Evolutionary conservation across 2,113 vertebrate genomes (phyloP).

Genomic region (Sterrhoptilus dennistouni): DNA sequence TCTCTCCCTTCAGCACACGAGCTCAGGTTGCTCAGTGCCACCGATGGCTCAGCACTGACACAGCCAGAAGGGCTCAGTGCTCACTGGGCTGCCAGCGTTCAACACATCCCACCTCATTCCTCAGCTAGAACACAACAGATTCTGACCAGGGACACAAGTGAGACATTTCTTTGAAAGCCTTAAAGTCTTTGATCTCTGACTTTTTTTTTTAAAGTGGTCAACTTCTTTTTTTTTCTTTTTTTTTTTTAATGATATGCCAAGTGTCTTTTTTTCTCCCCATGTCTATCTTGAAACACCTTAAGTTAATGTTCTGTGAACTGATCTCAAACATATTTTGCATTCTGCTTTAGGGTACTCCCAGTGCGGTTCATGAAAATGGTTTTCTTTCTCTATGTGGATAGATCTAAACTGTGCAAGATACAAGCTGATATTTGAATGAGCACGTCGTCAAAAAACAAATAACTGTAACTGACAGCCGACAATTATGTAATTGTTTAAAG

Average conservation of each 20-base stretch:
- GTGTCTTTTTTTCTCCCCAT: neutral
- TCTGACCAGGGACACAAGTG: neutral
- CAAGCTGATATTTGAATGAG: neutral
- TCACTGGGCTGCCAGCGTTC: rapidly evolving
- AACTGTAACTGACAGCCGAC: neutral
- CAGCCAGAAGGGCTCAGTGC: neutral
- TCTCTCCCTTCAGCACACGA: neutral
- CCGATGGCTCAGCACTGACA: neutral
- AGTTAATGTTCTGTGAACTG: neutral
- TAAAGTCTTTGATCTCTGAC: neutral
- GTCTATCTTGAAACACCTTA: neutral
- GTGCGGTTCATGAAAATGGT: neutral
- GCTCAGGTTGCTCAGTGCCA: rapidly evolving
- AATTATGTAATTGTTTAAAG: neutral
- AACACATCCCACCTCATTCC: neutral
- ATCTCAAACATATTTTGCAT: neutral
- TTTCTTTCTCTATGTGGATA: neutral
- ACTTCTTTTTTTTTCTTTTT: neutral
- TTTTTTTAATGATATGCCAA: neutral
- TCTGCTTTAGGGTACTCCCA: neutral
- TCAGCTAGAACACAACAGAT: neutral
- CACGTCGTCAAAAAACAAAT: neutral
- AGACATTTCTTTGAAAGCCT: neutral
- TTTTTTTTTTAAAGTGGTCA: neutral
- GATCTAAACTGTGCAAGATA: neutral